Conservation (phyloP, 2,888 invertebrate genomes). For the Rhingia rostrata region DNA sequence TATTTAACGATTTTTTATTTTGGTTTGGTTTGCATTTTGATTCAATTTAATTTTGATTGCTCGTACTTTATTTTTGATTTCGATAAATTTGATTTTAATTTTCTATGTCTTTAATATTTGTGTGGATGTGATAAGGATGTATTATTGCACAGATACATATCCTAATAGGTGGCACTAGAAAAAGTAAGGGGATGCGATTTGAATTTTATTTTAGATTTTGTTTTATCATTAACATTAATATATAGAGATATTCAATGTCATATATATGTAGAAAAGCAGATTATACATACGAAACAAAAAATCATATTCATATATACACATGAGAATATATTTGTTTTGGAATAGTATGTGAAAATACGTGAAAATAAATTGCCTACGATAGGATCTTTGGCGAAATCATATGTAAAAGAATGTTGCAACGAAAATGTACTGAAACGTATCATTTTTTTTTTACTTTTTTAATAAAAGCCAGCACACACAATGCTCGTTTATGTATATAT, state of each 20-base stretch:
- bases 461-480: slow-evolving; percentile 64
- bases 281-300: slow-evolving; percentile 24
- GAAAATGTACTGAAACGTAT: slow-evolving; percentile 36
- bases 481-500: slow-evolving; percentile 41
- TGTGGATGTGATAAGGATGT: slow-evolving; percentile 77
- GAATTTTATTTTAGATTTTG: slow-evolving; percentile 74
- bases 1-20: slow-evolving; percentile 46
- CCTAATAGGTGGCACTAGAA: slow-evolving; percentile 84
- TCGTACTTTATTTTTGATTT: slow-evolving; percentile 73
- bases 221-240: slow-evolving; percentile 60
- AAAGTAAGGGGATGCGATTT: slow-evolving; percentile 78
- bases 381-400: slow-evolving; percentile 45
- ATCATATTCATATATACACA: slow-evolving; percentile 48
- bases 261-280: slow-evolving; percentile 37
- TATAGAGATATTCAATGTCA: slow-evolving; percentile 46
- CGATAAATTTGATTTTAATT: slow-evolving; percentile 39
- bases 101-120: slow-evolving; percentile 58
- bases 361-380: slow-evolving; percentile 42
- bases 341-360: slow-evolving; percentile 36
- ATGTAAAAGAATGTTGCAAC: slow-evolving; percentile 43
- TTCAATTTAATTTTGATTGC: slow-evolving; percentile 69
- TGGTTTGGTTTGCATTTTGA: slow-evolving; percentile 34
- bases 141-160: slow-evolving; percentile 83
- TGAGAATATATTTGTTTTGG: slow-evolving; percentile 68
- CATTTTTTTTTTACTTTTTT: slow-evolving; percentile 22